Evolutionary conservation across 2,888 invertebrate species (phyloP).

Genomic region (Hymenopus coronatus): DNA sequence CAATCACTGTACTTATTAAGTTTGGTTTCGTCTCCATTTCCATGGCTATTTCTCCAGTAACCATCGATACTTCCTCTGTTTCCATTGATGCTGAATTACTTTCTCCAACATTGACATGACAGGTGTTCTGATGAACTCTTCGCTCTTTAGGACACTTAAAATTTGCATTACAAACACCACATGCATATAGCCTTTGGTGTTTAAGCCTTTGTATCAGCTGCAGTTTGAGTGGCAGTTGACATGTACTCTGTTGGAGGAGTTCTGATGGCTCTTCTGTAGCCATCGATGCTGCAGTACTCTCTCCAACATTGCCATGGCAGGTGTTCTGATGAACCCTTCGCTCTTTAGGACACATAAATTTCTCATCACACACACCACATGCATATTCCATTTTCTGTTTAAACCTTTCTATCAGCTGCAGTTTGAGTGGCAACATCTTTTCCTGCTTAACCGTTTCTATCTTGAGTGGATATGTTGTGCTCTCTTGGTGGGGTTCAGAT

Average conservation of each 20-base stretch:
- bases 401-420: too few relatives aligned
- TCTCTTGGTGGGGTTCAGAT: neutral
- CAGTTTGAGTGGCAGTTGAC: neutral
- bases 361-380: conserved; percentile 58
- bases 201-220: neutral
- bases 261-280: neutral
- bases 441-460: too few relatives aligned
- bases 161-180: conserved; percentile 57
- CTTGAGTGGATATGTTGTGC: too few relatives aligned
- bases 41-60: neutral
- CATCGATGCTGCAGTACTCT: neutral
- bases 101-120: conserved; percentile 51
- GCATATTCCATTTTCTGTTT: conserved; percentile 38
- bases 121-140: conserved; percentile 57
- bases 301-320: conserved; percentile 52
- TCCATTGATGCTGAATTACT: neutral
- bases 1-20: neutral
- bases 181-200: conserved; percentile 44
- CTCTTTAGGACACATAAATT: conserved; percentile 61
- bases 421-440: too few relatives aligned
- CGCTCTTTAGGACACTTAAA: conserved; percentile 62
- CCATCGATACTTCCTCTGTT: neutral
- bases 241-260: too few relatives aligned
- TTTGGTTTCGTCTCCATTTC: neutral
- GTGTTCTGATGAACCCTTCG: conserved; percentile 60